phyloP scores from a whole-genome alignment of 1,140 invertebrate species.

The Drosophila gunungcola region DNA sequence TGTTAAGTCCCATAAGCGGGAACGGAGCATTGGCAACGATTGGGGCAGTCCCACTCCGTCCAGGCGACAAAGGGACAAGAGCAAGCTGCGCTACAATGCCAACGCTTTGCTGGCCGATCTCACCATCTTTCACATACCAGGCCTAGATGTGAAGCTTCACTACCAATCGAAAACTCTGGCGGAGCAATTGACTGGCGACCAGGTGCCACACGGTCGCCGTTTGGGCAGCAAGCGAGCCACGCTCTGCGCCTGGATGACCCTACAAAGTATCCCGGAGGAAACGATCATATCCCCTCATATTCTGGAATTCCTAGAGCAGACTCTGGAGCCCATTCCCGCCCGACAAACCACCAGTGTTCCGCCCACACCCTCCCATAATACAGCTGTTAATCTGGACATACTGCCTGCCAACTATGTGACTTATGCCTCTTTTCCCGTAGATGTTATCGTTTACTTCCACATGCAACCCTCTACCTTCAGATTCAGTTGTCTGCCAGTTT shows the following conservation, averaged over 20 bases:
- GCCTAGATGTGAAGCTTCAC: slow-evolving; percentile 96
- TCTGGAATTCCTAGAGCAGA: slow-evolving; percentile 97
- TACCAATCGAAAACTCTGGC: slow-evolving; percentile 93
- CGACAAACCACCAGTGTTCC: slow-evolving; percentile 85
- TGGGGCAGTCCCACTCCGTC: slow-evolving; percentile 86
- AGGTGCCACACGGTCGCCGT: slow-evolving; percentile 77
- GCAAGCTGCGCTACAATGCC: slow-evolving; percentile 84
- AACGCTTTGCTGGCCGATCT: slow-evolving; percentile 89
- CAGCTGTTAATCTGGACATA: slow-evolving; percentile 85
- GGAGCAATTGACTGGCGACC: slow-evolving; percentile 84
- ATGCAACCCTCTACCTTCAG: slow-evolving; percentile 98
- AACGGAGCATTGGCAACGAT: slow-evolving; percentile 81
- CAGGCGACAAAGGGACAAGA: slow-evolving; percentile 85
- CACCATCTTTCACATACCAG: slow-evolving; percentile 97
- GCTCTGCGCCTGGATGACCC: slow-evolving; percentile 97
- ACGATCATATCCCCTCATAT: slow-evolving; percentile 98
- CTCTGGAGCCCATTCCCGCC: slow-evolving; percentile 95
- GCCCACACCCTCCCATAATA: slow-evolving; percentile 66
- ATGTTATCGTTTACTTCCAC: slow-evolving; percentile 99
- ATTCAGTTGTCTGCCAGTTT: slow-evolving; percentile 97
- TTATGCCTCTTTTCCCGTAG: slow-evolving; percentile 98
- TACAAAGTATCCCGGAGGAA: slow-evolving; percentile 98
- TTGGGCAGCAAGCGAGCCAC: slow-evolving; percentile 94
- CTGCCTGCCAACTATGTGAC: slow-evolving; percentile 90
- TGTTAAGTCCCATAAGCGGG: slow-evolving; percentile 78